Evolutionary conservation across 2,888 invertebrate genomes (phyloP), one percentile per base, ranked within the genome.

Genomic region (Minunthozetes semirufus): DNA sequence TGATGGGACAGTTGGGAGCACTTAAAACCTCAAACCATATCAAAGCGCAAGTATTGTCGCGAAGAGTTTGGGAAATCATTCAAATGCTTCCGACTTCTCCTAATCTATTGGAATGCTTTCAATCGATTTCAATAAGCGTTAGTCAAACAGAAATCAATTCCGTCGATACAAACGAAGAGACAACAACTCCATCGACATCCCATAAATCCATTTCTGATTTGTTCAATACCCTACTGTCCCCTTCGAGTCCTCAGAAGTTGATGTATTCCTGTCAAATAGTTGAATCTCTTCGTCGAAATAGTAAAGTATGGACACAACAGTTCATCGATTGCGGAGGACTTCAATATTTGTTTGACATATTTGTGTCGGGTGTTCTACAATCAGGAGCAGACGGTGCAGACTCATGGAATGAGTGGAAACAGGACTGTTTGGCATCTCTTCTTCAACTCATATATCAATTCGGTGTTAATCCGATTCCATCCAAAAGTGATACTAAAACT

Each of bases 231-330:
- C 84, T 95, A 0, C 86, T 96, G 15, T 92, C 94, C 84, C 92
- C 94, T 0, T 88, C 89, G 38, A 93, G 92, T 82, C 91, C 94
- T 0, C 95, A 95, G 83, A 94, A 94, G 82, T 87, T 96, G 73
- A 94, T 95, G 93, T 96, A 96, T 82, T 93, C 93, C 0, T 84
- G 95, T 76, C 94, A 94, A 82, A 94, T 95, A 78, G 91, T 95
- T 0, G 92, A 92, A 82, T 89, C 89, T 50, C 83, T 92, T 29
- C 87, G 86, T 77, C 84, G 84, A 50, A 80, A 72, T 3, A 68
- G 48, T 4, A 76, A 75, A 66, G 48, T 73, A 63, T 93, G 93
- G 93, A 89, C 88, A 76, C 88, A 89, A 77, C 83, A 89, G 78
- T 94, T 95, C 81, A 90, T 94, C 46, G 89, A 90, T 80, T 89